phyloP scores from a whole-genome alignment of 1,140 invertebrate species.

The Drosophila guanche region DNA sequence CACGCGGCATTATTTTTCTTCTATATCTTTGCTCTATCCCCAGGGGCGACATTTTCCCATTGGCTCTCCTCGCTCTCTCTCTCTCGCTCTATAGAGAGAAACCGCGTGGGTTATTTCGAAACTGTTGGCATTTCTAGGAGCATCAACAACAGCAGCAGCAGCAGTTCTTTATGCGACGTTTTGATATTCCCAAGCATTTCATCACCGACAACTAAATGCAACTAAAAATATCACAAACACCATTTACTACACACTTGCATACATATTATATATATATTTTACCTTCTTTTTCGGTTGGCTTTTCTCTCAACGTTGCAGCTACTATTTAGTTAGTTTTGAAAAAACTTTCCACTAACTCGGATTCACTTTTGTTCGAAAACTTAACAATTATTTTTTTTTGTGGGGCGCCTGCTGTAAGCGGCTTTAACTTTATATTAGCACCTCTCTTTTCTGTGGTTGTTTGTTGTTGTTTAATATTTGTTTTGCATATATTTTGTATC shows the following conservation, averaged over 20 bases:
- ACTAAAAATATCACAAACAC: constrained; percentile 56
- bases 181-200: constrained; percentile 51
- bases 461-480: constrained; percentile 46
- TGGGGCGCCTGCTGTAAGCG: constrained; percentile 19
- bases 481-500: constrained; percentile 48
- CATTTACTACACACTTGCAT: neutral
- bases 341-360: constrained; percentile 59
- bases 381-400: constrained; percentile 25
- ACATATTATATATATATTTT: constrained; percentile 42
- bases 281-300: constrained; percentile 32
- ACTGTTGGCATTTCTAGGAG: constrained; percentile 48
- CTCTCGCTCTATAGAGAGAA: constrained; percentile 18
- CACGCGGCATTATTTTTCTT: constrained; percentile 13
- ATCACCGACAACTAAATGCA: constrained; percentile 51
- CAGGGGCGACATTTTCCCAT: constrained; percentile 10
- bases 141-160: no score
- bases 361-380: constrained; percentile 33
- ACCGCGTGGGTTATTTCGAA: constrained; percentile 72
- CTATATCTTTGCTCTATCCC: neutral
- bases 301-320: constrained; percentile 15
- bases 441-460: constrained; percentile 42
- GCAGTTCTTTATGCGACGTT: constrained; percentile 65
- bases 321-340: no score
- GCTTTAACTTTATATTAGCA: constrained; percentile 69
- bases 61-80: neutral